A percentile compares a stretch with the other conserved stretches of the same genome.
Evolutionary conservation across 2,888 invertebrate genomes (phyloP).

Genomic region (Trichacis sp.): DNA sequence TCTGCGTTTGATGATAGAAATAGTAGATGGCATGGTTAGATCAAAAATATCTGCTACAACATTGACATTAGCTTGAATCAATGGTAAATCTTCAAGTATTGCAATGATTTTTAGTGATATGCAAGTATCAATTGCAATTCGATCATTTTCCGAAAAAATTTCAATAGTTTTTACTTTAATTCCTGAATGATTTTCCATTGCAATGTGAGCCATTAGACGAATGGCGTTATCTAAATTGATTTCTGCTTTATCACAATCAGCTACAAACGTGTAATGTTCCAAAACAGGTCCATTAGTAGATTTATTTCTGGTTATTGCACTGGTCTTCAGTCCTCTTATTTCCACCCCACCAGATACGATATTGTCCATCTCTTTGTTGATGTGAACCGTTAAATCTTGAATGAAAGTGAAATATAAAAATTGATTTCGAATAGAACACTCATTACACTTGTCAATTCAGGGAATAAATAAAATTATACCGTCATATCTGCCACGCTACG

Average conservation of each 20-base stretch:
- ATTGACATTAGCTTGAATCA: conserved; percentile 77
- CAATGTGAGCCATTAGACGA: conserved; percentile 69
- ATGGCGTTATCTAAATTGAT: conserved; percentile 53
- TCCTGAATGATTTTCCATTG: conserved; percentile 69
- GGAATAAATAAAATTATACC: no score
- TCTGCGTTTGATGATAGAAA: conserved; percentile 74
- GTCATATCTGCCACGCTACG: no score
- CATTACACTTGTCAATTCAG: no score
- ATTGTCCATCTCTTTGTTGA: conserved; percentile 64
- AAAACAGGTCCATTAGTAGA: conserved; percentile 71
- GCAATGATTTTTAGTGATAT: conserved; percentile 73
- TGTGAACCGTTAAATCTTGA: conserved; percentile 62
- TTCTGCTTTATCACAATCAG: conserved; percentile 65
- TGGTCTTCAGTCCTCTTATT: conserved; percentile 73
- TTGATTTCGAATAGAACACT: no score
- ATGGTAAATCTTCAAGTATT: conserved; percentile 76
- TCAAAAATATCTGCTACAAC: conserved; percentile 70
- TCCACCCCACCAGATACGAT: conserved; percentile 73
- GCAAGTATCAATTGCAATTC: conserved; percentile 55
- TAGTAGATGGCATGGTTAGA: conserved; percentile 69
- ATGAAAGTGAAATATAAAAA: no score
- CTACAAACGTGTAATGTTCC: conserved; percentile 72
- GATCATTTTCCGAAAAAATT: conserved; percentile 54
- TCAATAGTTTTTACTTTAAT: conserved; percentile 63
- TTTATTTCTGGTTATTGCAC: conserved; percentile 70